Conservation (phyloP, 2,113 vertebrate genomes). For the Alaudala cheleensis region DNA sequence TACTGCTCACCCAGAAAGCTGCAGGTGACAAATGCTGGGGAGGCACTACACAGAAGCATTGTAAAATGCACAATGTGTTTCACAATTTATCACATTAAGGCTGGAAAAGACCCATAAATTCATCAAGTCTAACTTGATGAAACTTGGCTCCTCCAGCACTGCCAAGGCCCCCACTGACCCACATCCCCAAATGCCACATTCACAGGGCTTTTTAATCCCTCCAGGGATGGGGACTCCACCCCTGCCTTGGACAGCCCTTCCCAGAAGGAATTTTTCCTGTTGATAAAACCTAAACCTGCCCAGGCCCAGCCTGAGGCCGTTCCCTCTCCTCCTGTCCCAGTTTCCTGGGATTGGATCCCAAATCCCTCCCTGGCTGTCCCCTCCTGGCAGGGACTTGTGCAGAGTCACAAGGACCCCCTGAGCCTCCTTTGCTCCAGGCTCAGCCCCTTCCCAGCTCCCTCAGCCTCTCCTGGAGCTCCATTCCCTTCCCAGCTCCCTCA, state of each 20-base stretch:
- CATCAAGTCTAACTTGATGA: neutral
- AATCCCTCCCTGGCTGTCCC: neutral
- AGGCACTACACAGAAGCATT: accelerated
- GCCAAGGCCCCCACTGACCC: neutral
- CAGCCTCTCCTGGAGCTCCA: too few species aligned
- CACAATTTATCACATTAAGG: neutral
- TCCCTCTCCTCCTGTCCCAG: neutral
- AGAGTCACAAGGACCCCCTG: neutral
- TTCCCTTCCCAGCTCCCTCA: too few species aligned
- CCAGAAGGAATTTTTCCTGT: neutral
- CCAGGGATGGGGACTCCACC: neutral
- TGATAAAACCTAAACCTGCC: neutral
- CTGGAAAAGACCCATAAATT: neutral
- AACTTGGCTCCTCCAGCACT: neutral
- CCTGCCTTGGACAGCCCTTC: neutral
- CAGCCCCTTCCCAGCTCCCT: neutral
- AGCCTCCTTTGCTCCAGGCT: neutral
- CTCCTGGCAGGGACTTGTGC: neutral
- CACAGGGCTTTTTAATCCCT: neutral
- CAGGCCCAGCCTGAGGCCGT: neutral
- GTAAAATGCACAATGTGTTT: neutral
- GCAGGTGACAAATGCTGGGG: neutral
- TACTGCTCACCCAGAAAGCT: neutral
- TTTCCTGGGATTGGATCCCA: neutral
- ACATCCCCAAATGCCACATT: neutral